Base-by-base conservation (phyloP, 1,140 invertebrate species). In the Hypsibius dujardini region DNA sequence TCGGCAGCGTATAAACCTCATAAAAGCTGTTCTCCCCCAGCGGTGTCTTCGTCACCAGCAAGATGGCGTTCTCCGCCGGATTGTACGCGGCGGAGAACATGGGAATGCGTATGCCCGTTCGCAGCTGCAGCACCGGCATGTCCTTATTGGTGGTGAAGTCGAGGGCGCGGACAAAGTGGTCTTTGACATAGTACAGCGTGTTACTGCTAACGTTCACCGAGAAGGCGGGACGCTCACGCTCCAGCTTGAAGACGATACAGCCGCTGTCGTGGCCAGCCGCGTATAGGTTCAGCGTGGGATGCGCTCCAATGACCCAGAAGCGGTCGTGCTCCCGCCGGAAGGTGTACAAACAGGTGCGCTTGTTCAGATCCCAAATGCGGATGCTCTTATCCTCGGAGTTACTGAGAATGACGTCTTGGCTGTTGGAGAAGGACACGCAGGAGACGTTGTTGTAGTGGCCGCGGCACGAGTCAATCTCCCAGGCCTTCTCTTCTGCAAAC, bases 401-500 rank as follows among this genome's bases (percentile, higher is more conserved):
- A 46, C 92, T 95, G 2, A 99, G 81, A 74, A 99, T 95, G 2
- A 97, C 81, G 77, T 99, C 96, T 80, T 97, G 92, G 28, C 92
- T 83, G 0, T 95, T 95, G 82, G 98, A 95, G 80, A 99, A 99
- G 2, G 98, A 79, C 1, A 93, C 92, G 78, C 94, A 97, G 0
- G 94, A 98, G 0, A 99, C 95, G 80, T 99, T 99, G 81, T 98
- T 96, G 81, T 98, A 98, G 80, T 99, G 96, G 1, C 96, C 95
- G 67, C 96, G 85, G 76, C 94, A 98, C 0, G 94, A 95, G 77
- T 99, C 96, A 42, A 98, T 92, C 81, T 99, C 95, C 95, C 95
- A 98, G 0, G 95, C 95, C 83, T 88, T 81, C 1, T 77, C 78
- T 45, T 82, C 79, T 80, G 74, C 15, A 74, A 72, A 46, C 62